Evolutionary conservation across 2,888 invertebrate species (phyloP).

Genomic region (Cabera pusaria): DNA sequence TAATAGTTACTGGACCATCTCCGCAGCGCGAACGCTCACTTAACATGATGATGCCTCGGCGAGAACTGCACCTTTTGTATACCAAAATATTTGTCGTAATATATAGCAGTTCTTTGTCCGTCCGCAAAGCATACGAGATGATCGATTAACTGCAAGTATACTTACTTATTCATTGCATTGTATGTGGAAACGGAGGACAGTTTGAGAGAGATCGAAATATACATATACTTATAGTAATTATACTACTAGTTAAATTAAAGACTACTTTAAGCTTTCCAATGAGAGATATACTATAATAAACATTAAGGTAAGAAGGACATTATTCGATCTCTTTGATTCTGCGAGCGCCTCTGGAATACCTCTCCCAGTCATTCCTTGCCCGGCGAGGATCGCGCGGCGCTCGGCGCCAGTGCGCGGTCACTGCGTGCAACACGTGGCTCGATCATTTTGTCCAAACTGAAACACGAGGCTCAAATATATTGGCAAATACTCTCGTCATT

Average conservation of each 20-base stretch:
- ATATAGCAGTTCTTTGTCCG: constrained; percentile 19
- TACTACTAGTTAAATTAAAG: too few relatives aligned
- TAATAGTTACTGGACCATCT: constrained; percentile 56
- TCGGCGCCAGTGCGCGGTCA: constrained; percentile 34
- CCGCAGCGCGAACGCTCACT: constrained; percentile 22
- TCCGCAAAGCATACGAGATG: constrained; percentile 37
- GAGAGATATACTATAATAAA: too few relatives aligned
- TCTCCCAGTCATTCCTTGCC: constrained; percentile 41
- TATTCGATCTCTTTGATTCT: constrained; percentile 34
- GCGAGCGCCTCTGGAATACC: constrained; percentile 26
- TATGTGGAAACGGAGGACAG: constrained; percentile 24
- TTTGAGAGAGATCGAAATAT: constrained; percentile 29
- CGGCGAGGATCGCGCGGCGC: too few relatives aligned
- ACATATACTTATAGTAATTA: too few relatives aligned
- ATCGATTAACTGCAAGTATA: constrained; percentile 45
- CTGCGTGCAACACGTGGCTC: constrained; percentile 34
- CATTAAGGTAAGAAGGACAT: too few relatives aligned
- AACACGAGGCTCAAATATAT: constrained; percentile 23
- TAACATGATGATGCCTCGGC: constrained; percentile 6
- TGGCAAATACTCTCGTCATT: too few relatives aligned
- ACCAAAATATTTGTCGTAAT: constrained; percentile 15
- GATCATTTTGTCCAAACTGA: constrained; percentile 37
- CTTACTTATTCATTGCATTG: constrained; percentile 13
- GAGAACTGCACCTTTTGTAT: constrained; percentile 4
- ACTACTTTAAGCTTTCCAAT: too few relatives aligned